Percentiles rank a stretch among this genome's conserved stretches.
phyloP scores from a whole-genome alignment of 37 sponge, comb jelly and placozoan species.

The Spongilla lacustris region DNA sequence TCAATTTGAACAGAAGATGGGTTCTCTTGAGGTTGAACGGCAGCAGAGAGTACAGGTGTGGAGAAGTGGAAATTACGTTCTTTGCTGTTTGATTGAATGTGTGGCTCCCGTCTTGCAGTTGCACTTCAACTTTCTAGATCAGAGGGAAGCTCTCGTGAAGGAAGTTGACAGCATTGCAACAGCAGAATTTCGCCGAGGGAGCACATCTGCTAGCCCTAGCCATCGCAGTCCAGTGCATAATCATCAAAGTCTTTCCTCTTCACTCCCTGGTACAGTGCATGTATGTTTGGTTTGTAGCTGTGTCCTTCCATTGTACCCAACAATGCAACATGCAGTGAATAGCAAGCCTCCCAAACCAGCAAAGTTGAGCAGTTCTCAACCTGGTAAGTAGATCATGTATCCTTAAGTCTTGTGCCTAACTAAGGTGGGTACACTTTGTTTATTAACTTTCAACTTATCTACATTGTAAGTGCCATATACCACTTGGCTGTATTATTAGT shows the following conservation, averaged over 20 bases:
- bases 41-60: slow-evolving; percentile 45
- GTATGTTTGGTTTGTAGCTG: too few relatives aligned
- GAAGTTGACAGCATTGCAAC: slow-evolving; percentile 8
- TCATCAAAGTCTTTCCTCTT: neutral
- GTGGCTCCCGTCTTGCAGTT: slow-evolving; percentile 9
- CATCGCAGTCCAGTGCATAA: neutral
- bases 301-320: neutral
- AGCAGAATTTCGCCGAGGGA: neutral
- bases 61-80: neutral
- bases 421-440: too few relatives aligned
- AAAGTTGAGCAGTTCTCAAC: neutral
- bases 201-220: neutral
- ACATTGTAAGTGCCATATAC: too few relatives aligned
- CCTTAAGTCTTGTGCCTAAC: too few relatives aligned
- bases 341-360: neutral
- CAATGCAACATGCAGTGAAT: neutral
- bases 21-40: slow-evolving; percentile 36
- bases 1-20: slow-evolving; percentile 56
- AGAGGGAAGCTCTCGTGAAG: slow-evolving; percentile 14
- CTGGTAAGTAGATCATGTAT: neutral
- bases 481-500: too few relatives aligned
- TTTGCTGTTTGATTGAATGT: neutral
- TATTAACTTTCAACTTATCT: too few relatives aligned
- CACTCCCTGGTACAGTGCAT: slow-evolving; percentile 1
- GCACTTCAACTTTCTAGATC: slow-evolving; percentile 52